These are phyloP conservation scores for Isoperla grammatica DNA, from an alignment of 2,888 invertebrate genomes.

Conservation along the genomic window DNA sequence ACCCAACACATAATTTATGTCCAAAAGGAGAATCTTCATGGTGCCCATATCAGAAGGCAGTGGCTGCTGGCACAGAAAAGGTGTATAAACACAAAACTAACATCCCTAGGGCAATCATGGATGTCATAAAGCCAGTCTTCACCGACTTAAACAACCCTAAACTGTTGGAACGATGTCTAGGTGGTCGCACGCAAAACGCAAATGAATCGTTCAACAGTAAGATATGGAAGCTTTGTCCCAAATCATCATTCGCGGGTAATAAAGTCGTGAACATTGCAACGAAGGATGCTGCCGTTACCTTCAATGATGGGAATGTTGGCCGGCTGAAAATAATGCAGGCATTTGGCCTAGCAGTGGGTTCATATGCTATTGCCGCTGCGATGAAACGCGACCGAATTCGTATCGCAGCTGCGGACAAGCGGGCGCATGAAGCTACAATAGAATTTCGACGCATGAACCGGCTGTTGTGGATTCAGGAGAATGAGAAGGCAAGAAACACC, in stretches of 20 bases:
- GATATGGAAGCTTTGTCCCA: background rate
- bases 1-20: constrained; percentile 22
- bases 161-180: background rate
- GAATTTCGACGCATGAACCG: background rate
- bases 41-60: constrained; percentile 20
- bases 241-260: background rate
- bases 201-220: background rate
- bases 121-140: constrained; percentile 1
- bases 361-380: background rate
- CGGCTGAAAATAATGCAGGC: background rate
- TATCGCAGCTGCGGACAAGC: background rate
- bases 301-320: background rate
- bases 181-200: background rate
- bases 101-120: background rate
- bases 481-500: background rate
- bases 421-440: background rate
- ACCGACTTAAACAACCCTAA: background rate
- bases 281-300: background rate
- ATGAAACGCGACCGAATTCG: background rate
- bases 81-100: background rate
- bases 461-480: background rate
- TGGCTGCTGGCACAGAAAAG: background rate
- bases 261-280: background rate
- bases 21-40: constrained; percentile 19
- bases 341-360: background rate